Percentiles rank a stretch among this genome's conserved stretches.
Evolutionary conservation across 1,140 invertebrate species (phyloP).

Genomic region (Drosophila chauvacae): DNA sequence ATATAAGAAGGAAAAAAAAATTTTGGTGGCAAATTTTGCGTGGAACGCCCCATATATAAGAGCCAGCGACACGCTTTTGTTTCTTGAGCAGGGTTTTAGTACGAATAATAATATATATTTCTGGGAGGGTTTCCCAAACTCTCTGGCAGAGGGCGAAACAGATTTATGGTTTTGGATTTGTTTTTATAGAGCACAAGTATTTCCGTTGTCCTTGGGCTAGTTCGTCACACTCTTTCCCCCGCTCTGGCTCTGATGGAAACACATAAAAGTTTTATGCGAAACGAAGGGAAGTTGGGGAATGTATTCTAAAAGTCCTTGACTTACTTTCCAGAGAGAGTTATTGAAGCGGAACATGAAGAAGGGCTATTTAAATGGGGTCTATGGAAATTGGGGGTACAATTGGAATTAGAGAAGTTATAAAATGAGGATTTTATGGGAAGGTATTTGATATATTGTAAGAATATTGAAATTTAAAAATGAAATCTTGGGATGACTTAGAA

Average conservation of each 20-base stretch:
- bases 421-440: background rate
- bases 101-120: slow-evolving; percentile 3
- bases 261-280: slow-evolving; percentile 40
- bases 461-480: background rate
- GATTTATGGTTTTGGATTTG: slow-evolving; percentile 64
- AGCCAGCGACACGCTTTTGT: slow-evolving; percentile 31
- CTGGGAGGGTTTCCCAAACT: slow-evolving; percentile 24
- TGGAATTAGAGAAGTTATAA: background rate
- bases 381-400: background rate
- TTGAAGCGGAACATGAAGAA: slow-evolving; percentile 40
- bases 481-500: no score
- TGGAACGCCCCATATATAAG: no score
- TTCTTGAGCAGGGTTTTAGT: slow-evolving; percentile 11
- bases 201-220: slow-evolving; percentile 66
- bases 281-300: slow-evolving; percentile 21
- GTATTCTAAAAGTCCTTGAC: slow-evolving; percentile 40
- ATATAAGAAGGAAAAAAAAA: no score
- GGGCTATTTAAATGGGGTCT: slow-evolving; percentile 24
- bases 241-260: slow-evolving; percentile 28
- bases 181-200: slow-evolving; percentile 65
- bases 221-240: slow-evolving; percentile 7
- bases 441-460: background rate
- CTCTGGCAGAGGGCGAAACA: slow-evolving; percentile 29
- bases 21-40: no score
- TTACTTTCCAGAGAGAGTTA: slow-evolving; percentile 34